Conservation (phyloP, 2,797 vertebrate genomes). For the Erpetoichthys calabaricus region DNA sequence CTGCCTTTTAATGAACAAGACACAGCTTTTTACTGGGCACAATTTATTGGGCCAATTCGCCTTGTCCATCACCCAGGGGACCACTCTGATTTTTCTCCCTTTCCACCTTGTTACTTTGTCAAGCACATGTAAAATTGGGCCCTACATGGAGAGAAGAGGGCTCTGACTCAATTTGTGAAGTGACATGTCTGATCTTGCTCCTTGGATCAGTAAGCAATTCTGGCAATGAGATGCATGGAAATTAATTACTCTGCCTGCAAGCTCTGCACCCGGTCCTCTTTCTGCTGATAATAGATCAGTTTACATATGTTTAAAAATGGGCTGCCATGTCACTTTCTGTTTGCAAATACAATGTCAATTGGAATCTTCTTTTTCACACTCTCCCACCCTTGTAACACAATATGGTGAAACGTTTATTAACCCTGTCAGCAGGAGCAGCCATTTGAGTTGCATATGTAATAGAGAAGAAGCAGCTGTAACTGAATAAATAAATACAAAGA, state of each 20-base stretch:
- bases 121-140: conserved; percentile 50
- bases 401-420: not conserved
- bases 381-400: not conserved
- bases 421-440: not conserved
- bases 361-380: conserved; percentile 5
- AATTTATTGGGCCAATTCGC: conserved; percentile 95
- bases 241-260: conserved; percentile 76
- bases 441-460: no score
- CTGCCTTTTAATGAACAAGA: conserved; percentile 96
- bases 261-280: conserved; percentile 28
- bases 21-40: conserved; percentile 78
- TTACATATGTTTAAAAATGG: conserved; percentile 38
- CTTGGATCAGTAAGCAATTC: conserved; percentile 73
- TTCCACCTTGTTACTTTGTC: conserved; percentile 53
- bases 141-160: conserved; percentile 47
- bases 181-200: conserved; percentile 84
- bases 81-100: conserved; percentile 40
- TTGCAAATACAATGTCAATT: conserved; percentile 20
- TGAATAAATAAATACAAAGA: no score
- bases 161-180: conserved; percentile 77
- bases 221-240: conserved; percentile 92
- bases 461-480: no score
- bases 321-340: conserved; percentile 23
- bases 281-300: conserved; percentile 39
- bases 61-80: conserved; percentile 70